phyloP scores from a whole-genome alignment of 2,888 invertebrate genomes.

The Glyphotaelius pellucidus region DNA sequence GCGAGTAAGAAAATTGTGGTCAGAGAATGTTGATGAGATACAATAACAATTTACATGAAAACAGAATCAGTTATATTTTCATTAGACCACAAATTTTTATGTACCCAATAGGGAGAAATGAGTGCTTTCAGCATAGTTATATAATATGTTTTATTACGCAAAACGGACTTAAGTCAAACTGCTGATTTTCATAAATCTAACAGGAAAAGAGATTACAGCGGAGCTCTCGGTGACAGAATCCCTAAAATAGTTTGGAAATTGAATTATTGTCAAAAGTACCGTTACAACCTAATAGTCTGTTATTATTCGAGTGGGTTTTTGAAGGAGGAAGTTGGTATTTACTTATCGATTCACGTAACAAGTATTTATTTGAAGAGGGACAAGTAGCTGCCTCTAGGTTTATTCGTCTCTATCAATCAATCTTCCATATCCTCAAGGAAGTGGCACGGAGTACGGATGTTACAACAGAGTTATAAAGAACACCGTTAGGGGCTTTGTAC shows the following conservation, averaged over 20 bases:
- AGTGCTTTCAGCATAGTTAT: background rate
- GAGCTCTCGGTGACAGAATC: too few species aligned
- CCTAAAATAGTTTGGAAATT: background rate
- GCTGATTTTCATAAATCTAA: too few species aligned
- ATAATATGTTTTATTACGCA: too few species aligned
- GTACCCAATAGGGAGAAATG: background rate
- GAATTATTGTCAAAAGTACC: background rate
- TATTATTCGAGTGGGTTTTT: background rate
- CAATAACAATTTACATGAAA: background rate
- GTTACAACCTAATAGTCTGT: background rate
- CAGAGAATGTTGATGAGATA: background rate
- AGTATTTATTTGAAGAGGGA: conserved; percentile 24
- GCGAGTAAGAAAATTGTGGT: background rate
- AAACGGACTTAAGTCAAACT: too few species aligned
- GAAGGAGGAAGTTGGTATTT: conserved; percentile 22
- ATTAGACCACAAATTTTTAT: background rate
- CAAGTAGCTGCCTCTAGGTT: background rate
- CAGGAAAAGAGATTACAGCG: too few species aligned
- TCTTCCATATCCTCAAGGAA: conserved; percentile 11
- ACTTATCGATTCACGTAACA: conserved; percentile 26
- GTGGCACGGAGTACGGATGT: background rate
- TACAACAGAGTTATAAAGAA: background rate
- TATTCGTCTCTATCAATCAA: background rate
- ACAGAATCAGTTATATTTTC: background rate
- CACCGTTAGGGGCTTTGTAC: background rate